Conservation (phyloP, 1,140 invertebrate species). For the Sitophilus oryzae region DNA sequence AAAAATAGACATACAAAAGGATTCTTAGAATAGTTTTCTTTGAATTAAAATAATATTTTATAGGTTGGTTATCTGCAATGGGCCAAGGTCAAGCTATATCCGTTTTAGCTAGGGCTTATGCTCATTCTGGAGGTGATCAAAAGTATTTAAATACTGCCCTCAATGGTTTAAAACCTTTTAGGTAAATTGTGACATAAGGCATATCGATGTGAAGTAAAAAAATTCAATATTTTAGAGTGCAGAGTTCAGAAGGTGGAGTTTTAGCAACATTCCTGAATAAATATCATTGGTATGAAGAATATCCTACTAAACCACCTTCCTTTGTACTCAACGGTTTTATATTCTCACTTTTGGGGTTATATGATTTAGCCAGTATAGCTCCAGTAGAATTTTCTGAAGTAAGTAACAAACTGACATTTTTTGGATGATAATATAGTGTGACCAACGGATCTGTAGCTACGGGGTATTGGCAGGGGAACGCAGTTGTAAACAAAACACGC, state of each 20-base stretch:
- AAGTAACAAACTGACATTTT: background rate
- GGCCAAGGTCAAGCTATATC: conserved; percentile 96
- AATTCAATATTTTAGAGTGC: conserved; percentile 47
- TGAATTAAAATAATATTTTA: conserved; percentile 16
- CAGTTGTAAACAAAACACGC: no score
- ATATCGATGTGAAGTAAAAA: background rate
- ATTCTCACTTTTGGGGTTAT: conserved; percentile 92
- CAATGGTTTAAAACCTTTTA: conserved; percentile 73
- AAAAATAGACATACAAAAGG: no score
- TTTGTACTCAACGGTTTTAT: conserved; percentile 99
- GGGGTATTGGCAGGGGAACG: no score
- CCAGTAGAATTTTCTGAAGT: conserved; percentile 51
- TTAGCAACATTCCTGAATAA: conserved; percentile 68
- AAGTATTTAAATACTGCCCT: conserved; percentile 76
- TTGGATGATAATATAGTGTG: conserved; percentile 3
- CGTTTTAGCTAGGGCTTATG: conserved; percentile 81
- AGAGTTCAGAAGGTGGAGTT: conserved; percentile 71
- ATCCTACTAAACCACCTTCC: conserved; percentile 89
- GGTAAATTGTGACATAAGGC: background rate
- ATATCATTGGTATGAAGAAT: conserved; percentile 92
- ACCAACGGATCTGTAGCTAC: background rate
- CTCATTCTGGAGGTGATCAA: conserved; percentile 67
- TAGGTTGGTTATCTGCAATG: conserved; percentile 88
- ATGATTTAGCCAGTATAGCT: conserved; percentile 77
- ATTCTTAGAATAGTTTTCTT: background rate